A percentile compares a stretch with the other conserved stretches of the same genome.
Conservation (phyloP, 2,888 invertebrate genomes). For the Bedellia somnulentella region DNA sequence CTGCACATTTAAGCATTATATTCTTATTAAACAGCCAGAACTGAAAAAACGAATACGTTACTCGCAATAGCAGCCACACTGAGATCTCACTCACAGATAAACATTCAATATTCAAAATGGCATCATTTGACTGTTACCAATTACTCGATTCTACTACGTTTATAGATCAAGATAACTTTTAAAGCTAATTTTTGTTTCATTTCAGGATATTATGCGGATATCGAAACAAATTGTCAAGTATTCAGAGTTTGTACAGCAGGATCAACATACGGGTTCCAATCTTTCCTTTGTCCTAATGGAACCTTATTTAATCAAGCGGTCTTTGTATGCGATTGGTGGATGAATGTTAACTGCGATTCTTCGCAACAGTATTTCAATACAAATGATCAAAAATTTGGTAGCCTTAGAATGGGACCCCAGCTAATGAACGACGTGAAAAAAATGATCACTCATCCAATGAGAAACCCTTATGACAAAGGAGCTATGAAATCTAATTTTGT, state of each 20-base stretch:
- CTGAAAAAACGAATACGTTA: too few relatives aligned
- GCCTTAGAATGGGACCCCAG: conserved; percentile 50
- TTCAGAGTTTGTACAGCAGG: conserved; percentile 67
- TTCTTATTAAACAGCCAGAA: too few relatives aligned
- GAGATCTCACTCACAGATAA: too few relatives aligned
- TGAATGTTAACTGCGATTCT: conserved; percentile 62
- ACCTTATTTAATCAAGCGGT: conserved; percentile 69
- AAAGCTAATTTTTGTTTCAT: too few relatives aligned
- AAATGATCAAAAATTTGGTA: conserved; percentile 43
- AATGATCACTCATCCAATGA: conserved; percentile 56
- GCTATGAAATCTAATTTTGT: conserved; percentile 32
- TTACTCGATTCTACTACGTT: too few relatives aligned
- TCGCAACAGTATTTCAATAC: conserved; percentile 36
- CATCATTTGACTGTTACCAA: too few relatives aligned
- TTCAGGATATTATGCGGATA: conserved; percentile 68
- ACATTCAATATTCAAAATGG: too few relatives aligned
- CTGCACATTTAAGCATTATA: too few relatives aligned
- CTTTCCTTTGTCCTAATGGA: conserved; percentile 69
- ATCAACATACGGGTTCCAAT: conserved; percentile 55
- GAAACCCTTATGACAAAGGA: conserved; percentile 35
- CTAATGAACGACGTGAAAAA: conserved; percentile 60
- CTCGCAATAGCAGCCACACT: too few relatives aligned
- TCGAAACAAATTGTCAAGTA: conserved; percentile 66
- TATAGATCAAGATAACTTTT: too few relatives aligned
- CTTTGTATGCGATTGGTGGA: conserved; percentile 71